Evolutionary conservation across 2,113 vertebrate genomes (phyloP), one percentile per base, ranked within the genome.

Genomic region (Alosa alosa): DNA sequence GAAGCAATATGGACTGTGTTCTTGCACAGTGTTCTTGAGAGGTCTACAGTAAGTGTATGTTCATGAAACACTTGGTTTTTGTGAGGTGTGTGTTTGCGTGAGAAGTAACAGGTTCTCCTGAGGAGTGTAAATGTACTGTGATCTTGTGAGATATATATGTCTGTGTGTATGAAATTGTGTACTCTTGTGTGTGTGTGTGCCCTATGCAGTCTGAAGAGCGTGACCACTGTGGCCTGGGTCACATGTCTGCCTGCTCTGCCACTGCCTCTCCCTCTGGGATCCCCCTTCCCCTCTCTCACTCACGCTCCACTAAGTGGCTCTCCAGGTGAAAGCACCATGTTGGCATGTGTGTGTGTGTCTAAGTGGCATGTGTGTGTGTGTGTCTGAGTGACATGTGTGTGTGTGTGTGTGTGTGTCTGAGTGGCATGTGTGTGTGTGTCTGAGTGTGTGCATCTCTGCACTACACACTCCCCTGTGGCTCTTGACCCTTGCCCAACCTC

Each of bases 281-380:
- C 13, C 6, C 64, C 64, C 64, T 68, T 68, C 57, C 7, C 31
- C 31, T 78, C 88, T 92, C 89, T 83, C 64, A 11, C 64, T 68
- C 64, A 68, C 85, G 36, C 88, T 87, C 91, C 87, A 83, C 47
- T 10, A 86, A 89, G 84, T 84, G 49, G 49, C 75, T 86, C 86
- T 84, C 89, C 89, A 93, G 92, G 91, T 92, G 91, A 92, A 87
- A 91, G 89, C 87, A 68, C n/a, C n/a, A 68, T 92, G 92, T 92
- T 84, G 88, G 81, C 83, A 83, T 84, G 44, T 81, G 68, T 75
- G 64, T 89, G 85, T 88, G 82, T 0, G 85, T 89, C 31, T 31
- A 1, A 31, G 31, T 31, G 31, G 31, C 31, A 31, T 31, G 31
- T 31, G 31, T 31, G 31, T 31, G 31, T 31, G 31, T 31, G 31